Percentiles rank a stretch among this genome's conserved stretches.
Evolutionary conservation across 2,888 invertebrate species (phyloP).

Genomic region (Drosophila prolongata): DNA sequence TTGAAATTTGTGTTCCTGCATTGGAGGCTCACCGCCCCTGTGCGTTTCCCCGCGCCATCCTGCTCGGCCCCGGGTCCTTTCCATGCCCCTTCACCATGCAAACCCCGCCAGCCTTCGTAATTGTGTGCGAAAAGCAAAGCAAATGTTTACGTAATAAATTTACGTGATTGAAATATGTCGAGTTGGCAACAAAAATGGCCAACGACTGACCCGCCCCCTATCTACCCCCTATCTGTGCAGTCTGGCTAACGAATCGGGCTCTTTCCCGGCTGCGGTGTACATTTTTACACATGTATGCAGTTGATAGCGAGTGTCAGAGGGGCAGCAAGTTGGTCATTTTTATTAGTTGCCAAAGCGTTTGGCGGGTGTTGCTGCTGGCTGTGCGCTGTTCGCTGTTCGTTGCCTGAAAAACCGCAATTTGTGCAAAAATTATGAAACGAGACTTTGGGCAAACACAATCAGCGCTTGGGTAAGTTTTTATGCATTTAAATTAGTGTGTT

Average conservation of each 20-base stretch:
- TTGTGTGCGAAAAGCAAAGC: conserved; percentile 81
- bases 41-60: conserved; percentile 9
- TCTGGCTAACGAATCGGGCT: conserved; percentile 71
- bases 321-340: conserved; percentile 46
- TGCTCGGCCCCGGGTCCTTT: conserved; percentile 6
- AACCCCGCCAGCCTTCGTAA: conserved; percentile 55
- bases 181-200: conserved; percentile 79
- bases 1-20: conserved; percentile 73
- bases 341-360: conserved; percentile 75
- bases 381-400: conserved; percentile 23
- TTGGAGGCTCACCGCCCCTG: conserved; percentile 17
- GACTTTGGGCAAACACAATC: conserved; percentile 81
- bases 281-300: conserved; percentile 72
- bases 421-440: conserved; percentile 79
- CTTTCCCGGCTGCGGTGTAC: conserved; percentile 57
- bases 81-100: conserved; percentile 1
- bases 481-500: conserved; percentile 72
- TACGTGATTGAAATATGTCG: conserved; percentile 84
- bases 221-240: conserved; percentile 4
- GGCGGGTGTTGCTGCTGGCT: conserved; percentile 36
- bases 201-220: conserved; percentile 35
- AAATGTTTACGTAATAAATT: conserved; percentile 84
- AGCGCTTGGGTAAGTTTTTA: conserved; percentile 78
- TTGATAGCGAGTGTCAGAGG: conserved; percentile 12
- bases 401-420: conserved; percentile 78